Percentiles rank a stretch among this genome's conserved stretches.
Evolutionary conservation across 2,888 invertebrate genomes (phyloP).

Genomic region (Orthonevra nobilis): DNA sequence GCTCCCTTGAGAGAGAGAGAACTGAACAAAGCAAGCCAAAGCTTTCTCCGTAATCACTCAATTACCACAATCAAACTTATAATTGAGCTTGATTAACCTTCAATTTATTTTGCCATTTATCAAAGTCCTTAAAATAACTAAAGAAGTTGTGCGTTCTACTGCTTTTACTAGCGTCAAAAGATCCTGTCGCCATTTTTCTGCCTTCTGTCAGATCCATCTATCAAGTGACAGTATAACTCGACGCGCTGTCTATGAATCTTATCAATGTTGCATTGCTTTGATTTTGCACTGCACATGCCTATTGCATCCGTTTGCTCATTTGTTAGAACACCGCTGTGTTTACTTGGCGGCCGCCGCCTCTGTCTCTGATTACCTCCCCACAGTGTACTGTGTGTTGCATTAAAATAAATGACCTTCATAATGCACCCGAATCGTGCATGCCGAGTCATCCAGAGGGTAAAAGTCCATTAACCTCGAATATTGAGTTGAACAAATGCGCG

Average conservation of each 20-base stretch:
- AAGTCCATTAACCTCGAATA: slow-evolving; percentile 70
- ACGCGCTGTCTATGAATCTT: slow-evolving; percentile 11
- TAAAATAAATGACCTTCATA: slow-evolving; percentile 70
- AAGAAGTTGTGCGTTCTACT: too few relatives aligned
- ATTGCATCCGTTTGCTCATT: slow-evolving; percentile 58
- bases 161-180: slow-evolving; percentile 4
- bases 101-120: too few relatives aligned
- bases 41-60: too few relatives aligned
- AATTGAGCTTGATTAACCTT: too few relatives aligned
- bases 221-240: slow-evolving; percentile 12
- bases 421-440: slow-evolving; percentile 70
- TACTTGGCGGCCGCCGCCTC: not conserved
- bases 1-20: not conserved
- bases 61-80: too few relatives aligned
- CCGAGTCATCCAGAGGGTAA: slow-evolving; percentile 70
- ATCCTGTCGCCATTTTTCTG: slow-evolving; percentile 45
- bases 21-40: too few relatives aligned
- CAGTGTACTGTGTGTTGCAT: slow-evolving; percentile 63
- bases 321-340: slow-evolving; percentile 23
- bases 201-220: slow-evolving; percentile 32
- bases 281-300: slow-evolving; percentile 56
- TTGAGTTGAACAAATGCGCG: slow-evolving; percentile 68
- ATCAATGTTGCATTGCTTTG: slow-evolving; percentile 36
- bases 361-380: not conserved
- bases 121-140: too few relatives aligned